These are phyloP conservation scores for Acyrthosiphon pisum DNA, from an alignment of 1,140 invertebrate species.

Conservation along the genomic window DNA sequence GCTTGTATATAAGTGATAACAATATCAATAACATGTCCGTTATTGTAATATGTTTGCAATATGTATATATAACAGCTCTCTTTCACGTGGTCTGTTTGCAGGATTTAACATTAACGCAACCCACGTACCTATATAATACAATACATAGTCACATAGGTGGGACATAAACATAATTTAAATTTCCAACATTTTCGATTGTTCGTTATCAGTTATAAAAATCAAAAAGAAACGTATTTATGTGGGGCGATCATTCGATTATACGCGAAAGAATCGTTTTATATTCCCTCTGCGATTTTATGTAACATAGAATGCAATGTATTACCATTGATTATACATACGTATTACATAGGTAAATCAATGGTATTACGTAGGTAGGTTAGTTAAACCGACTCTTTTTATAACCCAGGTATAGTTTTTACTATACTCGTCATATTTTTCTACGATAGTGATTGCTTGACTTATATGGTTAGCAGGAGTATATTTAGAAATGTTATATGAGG, in stretches of 20 bases:
- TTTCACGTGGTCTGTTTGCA: not conserved
- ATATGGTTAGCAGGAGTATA: too few species aligned
- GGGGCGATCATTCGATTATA: not conserved
- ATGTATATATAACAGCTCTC: not conserved
- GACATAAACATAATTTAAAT: not conserved
- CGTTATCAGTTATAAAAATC: slow-evolving; percentile 11
- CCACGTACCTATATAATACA: not conserved
- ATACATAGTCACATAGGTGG: not conserved
- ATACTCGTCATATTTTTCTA: not conserved
- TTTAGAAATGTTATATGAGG: too few species aligned
- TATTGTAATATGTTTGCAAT: not conserved
- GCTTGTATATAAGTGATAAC: not conserved
- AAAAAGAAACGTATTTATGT: not conserved
- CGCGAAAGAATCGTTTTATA: not conserved
- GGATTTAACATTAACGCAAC: not conserved
- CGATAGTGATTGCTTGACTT: too few species aligned
- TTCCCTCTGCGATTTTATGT: not conserved
- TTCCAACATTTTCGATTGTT: not conserved
- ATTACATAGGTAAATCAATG: too few species aligned
- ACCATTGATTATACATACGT: too few species aligned
- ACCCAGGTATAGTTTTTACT: too few species aligned
- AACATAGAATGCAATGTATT: not conserved
- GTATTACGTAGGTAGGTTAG: not conserved
- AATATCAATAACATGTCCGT: slow-evolving; percentile 24
- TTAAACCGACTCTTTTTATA: not conserved